Conservation (phyloP, 1,140 invertebrate species). For the Lordiphosa stackelbergi region DNA sequence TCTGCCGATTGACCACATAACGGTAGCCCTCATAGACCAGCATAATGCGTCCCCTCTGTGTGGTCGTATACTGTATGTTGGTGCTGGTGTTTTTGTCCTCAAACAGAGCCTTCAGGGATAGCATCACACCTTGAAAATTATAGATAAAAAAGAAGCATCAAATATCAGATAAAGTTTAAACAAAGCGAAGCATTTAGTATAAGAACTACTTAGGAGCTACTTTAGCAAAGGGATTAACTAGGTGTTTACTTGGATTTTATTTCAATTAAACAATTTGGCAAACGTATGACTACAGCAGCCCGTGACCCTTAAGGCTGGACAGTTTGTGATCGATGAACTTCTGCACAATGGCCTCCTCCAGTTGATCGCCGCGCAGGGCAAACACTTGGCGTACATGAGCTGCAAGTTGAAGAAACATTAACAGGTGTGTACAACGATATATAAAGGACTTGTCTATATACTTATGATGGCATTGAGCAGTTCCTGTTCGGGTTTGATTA, state of each 20-base stretch:
- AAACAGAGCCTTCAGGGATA: constrained; percentile 58
- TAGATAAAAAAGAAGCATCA: not conserved
- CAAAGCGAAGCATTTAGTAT: constrained; percentile 3
- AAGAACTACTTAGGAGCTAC: constrained; percentile 14
- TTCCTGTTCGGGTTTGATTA: constrained; percentile 24
- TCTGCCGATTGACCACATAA: constrained; percentile 75
- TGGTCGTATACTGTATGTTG: constrained; percentile 65
- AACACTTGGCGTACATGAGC: constrained; percentile 72
- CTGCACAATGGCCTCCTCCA: constrained; percentile 34
- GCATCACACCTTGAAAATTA: constrained; percentile 48
- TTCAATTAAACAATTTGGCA: constrained; percentile 42
- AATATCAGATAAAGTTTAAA: not conserved
- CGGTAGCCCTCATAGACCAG: constrained; percentile 72
- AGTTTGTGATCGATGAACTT: constrained; percentile 63
- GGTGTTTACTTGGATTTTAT: constrained; percentile 39
- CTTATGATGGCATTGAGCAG: constrained; percentile 66
- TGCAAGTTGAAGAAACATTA: constrained; percentile 30
- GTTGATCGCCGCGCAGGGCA: constrained; percentile 43
- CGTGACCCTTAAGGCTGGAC: constrained; percentile 32
- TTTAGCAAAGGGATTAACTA: constrained; percentile 12
- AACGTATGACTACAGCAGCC: constrained; percentile 19
- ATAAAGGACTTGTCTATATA: constrained; percentile 23
- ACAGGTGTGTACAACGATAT: not conserved
- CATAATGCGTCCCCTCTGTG: constrained; percentile 72
- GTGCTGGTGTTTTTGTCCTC: constrained; percentile 57